Conservation (phyloP, 1,140 invertebrate genomes). For the Cydia splendana region DNA sequence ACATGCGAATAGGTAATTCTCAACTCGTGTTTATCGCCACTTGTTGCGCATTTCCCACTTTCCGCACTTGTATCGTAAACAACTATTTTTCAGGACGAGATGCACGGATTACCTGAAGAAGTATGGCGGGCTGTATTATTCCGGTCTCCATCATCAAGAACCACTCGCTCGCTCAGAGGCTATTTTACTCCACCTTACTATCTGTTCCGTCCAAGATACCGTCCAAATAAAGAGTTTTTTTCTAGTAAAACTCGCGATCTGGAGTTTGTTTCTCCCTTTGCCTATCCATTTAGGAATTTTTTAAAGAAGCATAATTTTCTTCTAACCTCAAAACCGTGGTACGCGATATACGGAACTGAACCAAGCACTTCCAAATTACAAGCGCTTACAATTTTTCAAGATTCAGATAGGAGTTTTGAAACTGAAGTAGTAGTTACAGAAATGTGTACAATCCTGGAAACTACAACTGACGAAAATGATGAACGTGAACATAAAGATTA, state of each 20-base stretch:
- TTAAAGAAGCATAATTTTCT: background rate
- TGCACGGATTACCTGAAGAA: too few species aligned
- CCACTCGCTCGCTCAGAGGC: background rate
- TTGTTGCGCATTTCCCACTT: too few species aligned
- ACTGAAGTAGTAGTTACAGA: background rate
- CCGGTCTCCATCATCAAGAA: background rate
- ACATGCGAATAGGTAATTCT: too few species aligned
- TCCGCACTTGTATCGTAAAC: too few species aligned
- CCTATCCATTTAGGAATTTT: background rate
- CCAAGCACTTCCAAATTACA: background rate
- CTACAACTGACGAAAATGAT: background rate
- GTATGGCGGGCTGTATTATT: background rate
- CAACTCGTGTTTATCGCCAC: too few species aligned
- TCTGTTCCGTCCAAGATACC: background rate
- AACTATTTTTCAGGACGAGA: background rate
- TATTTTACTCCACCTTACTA: background rate
- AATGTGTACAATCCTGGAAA: background rate
- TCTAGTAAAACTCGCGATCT: background rate
- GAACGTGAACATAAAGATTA: background rate
- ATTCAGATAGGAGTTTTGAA: too few species aligned
- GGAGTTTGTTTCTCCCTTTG: background rate
- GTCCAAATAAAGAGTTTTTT: background rate
- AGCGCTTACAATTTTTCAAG: too few species aligned
- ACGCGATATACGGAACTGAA: background rate
- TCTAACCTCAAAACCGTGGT: background rate